Percentiles rank a stretch among this genome's conserved stretches.
These are phyloP conservation scores for Platysternon megacephalum DNA, from an alignment of 2,113 vertebrate genomes.

Conservation along the genomic window DNA sequence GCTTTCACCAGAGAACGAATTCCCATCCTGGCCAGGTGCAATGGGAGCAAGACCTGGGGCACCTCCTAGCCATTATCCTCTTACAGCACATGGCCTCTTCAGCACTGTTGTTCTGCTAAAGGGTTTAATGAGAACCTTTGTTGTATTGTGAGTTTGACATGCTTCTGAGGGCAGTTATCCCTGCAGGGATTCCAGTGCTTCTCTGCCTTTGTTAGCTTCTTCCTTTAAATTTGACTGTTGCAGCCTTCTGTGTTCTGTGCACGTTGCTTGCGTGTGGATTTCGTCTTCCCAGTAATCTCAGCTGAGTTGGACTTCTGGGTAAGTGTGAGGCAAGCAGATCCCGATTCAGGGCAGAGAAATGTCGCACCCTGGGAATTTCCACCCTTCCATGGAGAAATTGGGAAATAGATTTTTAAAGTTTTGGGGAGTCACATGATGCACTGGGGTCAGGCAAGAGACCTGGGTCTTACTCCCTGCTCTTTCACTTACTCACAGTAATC, in stretches of 20 bases:
- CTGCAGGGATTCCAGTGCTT: accelerated
- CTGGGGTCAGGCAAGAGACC: neutral
- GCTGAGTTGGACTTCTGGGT: neutral
- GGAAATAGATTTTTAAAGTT: neutral
- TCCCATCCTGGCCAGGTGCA: neutral
- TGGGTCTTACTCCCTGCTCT: accelerated
- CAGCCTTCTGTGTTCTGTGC: neutral
- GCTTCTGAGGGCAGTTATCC: neutral
- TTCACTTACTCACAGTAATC: neutral
- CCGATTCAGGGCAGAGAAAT: accelerated
- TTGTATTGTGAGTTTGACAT: neutral
- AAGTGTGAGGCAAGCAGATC: accelerated
- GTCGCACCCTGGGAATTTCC: neutral
- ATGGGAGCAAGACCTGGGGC: neutral
- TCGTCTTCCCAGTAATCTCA: accelerated
- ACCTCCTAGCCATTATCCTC: neutral
- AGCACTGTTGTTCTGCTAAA: accelerated
- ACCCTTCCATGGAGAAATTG: accelerated
- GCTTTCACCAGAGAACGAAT: neutral
- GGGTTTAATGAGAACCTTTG: neutral
- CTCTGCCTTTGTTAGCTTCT: neutral
- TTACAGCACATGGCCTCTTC: neutral
- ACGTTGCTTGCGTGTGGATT: neutral
- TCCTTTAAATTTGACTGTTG: accelerated
- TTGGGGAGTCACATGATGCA: neutral